Percentiles rank a stretch among this genome's conserved stretches.
phyloP scores from a whole-genome alignment of 2,113 vertebrate genomes.

The Leucoraja erinaceus region DNA sequence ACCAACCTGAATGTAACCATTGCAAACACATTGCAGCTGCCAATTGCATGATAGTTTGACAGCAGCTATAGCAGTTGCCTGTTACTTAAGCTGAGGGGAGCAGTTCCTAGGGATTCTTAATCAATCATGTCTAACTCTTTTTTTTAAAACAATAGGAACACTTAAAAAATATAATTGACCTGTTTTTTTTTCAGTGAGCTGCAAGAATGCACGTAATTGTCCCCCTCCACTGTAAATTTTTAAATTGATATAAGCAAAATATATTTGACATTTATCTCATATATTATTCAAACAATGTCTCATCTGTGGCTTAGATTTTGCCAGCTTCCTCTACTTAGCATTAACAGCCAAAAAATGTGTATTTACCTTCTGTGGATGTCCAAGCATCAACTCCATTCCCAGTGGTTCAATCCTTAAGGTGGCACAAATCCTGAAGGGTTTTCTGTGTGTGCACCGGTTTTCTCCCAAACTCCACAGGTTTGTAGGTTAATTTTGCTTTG shows the following conservation, averaged over 20 bases:
- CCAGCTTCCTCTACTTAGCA: no score
- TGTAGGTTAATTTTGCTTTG: no score
- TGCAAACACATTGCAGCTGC: neutral
- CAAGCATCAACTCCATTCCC: no score
- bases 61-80: neutral
- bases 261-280: neutral
- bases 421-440: no score
- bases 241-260: neutral
- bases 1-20: neutral
- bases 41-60: neutral
- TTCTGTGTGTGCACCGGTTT: no score
- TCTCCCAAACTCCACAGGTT: no score
- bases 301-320: neutral
- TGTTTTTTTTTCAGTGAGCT: neutral
- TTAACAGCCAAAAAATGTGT: no score
- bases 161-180: no score
- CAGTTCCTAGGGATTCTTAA: neutral
- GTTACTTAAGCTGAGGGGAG: neutral
- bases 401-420: no score
- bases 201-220: neutral
- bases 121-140: neutral
- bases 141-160: no score
- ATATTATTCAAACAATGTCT: neutral
- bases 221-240: neutral
- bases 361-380: no score